Evolutionary conservation across 2,797 vertebrate species (phyloP).

Genomic region (Diceros bicornis): DNA sequence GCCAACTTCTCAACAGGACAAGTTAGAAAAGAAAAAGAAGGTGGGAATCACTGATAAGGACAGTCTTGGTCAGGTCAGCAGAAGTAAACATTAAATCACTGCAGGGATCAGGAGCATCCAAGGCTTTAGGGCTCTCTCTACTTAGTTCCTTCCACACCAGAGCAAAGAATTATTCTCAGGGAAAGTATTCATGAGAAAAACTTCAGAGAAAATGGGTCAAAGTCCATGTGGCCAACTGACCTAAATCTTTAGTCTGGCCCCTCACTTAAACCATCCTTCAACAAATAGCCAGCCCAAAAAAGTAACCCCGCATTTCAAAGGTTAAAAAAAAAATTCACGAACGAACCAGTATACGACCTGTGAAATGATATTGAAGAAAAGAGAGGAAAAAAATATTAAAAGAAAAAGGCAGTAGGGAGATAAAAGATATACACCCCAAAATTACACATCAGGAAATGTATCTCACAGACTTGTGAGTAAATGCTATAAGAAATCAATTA

Average conservation of each 20-base stretch:
- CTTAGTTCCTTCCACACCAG: neutral
- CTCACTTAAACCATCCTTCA: neutral
- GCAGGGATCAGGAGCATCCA: neutral
- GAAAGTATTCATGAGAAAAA: neutral
- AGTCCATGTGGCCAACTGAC: neutral
- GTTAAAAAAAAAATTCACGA: neutral
- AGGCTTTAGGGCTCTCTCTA: neutral
- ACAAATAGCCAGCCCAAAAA: neutral
- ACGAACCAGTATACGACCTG: neutral
- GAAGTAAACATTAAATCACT: slow-evolving; percentile 18
- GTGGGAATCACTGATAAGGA: neutral
- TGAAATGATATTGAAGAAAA: neutral
- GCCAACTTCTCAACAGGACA: neutral
- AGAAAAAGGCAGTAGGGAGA: neutral
- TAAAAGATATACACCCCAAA: neutral
- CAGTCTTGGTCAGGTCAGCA: neutral
- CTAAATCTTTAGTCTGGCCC: neutral
- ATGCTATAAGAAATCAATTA: neutral
- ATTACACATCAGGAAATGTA: neutral
- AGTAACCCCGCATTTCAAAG: neutral
- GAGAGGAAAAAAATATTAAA: neutral
- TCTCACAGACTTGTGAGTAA: neutral
- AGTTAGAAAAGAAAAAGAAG: neutral
- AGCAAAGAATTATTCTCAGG: neutral
- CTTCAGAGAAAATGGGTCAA: neutral